These are phyloP conservation scores for Hydrotaea cyrtoneurina DNA, from an alignment of 2,888 invertebrate species.

Conservation along the genomic window DNA sequence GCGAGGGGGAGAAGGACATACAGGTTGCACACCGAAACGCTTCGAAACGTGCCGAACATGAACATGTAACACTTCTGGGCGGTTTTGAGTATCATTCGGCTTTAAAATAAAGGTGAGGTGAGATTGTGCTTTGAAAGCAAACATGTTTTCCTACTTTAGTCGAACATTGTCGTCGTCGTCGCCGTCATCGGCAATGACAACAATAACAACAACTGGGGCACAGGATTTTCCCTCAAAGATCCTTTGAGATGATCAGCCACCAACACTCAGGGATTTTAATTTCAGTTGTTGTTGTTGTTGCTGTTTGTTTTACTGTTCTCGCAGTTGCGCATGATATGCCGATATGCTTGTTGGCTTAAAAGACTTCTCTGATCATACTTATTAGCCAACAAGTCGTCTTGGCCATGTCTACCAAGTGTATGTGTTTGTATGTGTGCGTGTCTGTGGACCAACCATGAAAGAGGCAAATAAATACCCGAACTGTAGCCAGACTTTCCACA, in stretches of 20 bases:
- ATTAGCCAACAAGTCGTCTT: conserved; percentile 71
- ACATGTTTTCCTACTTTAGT: conserved; percentile 81
- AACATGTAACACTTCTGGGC: conserved; percentile 75
- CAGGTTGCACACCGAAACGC: conserved; percentile 11
- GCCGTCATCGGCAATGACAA: conserved; percentile 47
- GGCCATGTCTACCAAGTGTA: conserved; percentile 6
- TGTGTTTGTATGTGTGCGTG: conserved; percentile 42
- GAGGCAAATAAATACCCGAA: conserved; percentile 27
- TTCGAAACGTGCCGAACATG: conserved; percentile 37
- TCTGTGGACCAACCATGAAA: conserved; percentile 11
- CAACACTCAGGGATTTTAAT: conserved; percentile 38
- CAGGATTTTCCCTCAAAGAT: conserved; percentile 48
- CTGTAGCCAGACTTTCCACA: conserved; percentile 41
- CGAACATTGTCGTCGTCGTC: conserved; percentile 15
- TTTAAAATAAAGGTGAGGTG: conserved; percentile 73
- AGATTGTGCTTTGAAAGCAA: conserved; percentile 79
- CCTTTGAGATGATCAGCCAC: conserved; percentile 33
- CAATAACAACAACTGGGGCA: conserved; percentile 47
- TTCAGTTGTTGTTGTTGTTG: conserved; percentile 65
- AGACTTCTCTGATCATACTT: conserved; percentile 80
- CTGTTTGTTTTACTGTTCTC: conserved; percentile 33
- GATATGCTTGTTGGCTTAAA: conserved; percentile 79
- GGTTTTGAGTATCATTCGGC: conserved; percentile 71
- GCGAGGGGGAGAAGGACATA: conserved; percentile 12
- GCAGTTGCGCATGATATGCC: conserved; percentile 74